Evolutionary conservation across 1,140 invertebrate genomes (phyloP).

Genomic region (Orchestia grillus): DNA sequence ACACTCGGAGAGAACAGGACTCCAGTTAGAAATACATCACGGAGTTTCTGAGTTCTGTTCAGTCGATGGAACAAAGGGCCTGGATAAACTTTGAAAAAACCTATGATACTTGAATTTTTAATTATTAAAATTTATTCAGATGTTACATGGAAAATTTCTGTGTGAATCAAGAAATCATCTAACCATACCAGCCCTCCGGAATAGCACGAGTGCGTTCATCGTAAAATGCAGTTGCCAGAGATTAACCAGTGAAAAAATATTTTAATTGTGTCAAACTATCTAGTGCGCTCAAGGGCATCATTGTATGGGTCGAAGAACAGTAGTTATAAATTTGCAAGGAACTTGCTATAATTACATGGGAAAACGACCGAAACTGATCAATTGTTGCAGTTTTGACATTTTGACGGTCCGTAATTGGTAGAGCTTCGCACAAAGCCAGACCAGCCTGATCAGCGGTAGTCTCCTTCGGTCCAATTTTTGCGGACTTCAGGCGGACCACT

Average conservation of each 20-base stretch:
- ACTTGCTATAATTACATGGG: not conserved
- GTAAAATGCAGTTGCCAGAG: too few species aligned
- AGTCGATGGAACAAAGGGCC: not conserved
- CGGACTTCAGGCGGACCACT: not conserved
- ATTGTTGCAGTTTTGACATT: not conserved
- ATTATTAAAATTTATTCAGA: too few species aligned
- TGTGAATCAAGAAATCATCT: too few species aligned
- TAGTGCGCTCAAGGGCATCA: not conserved
- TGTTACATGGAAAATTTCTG: too few species aligned
- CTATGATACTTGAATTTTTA: too few species aligned
- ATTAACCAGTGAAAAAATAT: too few species aligned
- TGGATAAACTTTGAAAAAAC: not conserved
- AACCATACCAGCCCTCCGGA: too few species aligned
- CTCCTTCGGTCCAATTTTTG: conserved; percentile 35
- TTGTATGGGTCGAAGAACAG: not conserved
- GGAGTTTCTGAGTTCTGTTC: not conserved
- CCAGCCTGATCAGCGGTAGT: conserved; percentile 1
- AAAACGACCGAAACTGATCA: not conserved
- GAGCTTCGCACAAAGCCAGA: not conserved
- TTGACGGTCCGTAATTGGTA: not conserved
- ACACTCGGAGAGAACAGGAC: not conserved
- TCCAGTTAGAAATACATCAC: not conserved
- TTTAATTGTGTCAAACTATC: not conserved
- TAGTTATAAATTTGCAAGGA: not conserved
- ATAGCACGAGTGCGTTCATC: too few species aligned